A percentile compares a stretch with the other conserved stretches of the same genome.
phyloP scores from a whole-genome alignment of 2,888 invertebrate species.

The Mantis religiosa region DNA sequence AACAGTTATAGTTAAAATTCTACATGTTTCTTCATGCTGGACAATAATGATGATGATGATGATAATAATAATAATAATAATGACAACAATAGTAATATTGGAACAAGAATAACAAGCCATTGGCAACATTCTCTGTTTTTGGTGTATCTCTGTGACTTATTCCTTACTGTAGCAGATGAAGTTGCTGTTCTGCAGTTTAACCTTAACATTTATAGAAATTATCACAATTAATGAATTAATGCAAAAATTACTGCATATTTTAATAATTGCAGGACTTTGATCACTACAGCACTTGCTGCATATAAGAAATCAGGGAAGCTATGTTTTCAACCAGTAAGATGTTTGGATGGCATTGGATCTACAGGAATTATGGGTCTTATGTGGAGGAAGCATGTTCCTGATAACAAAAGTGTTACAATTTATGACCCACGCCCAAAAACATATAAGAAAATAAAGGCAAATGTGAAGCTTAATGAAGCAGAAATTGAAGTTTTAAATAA shows the following conservation, averaged over 20 bases:
- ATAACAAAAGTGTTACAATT: slow-evolving; percentile 32
- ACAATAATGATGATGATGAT: too few relatives aligned
- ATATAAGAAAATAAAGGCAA: slow-evolving; percentile 31
- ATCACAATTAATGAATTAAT: too few relatives aligned
- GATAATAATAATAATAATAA: too few relatives aligned
- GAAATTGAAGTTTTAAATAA: slow-evolving; percentile 31
- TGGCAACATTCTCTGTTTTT: too few relatives aligned
- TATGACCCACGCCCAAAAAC: slow-evolving; percentile 31
- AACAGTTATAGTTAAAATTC: too few relatives aligned
- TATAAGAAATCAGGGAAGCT: slow-evolving; percentile 32
- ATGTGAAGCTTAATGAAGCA: slow-evolving; percentile 32
- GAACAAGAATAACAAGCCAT: too few relatives aligned
- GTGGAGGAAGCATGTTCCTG: slow-evolving; percentile 32
- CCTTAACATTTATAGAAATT: neutral
- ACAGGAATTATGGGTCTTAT: slow-evolving; percentile 33
- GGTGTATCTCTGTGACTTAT: too few relatives aligned
- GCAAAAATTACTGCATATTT: neutral
- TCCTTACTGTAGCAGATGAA: too few relatives aligned
- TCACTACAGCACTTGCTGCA: slow-evolving; percentile 30
- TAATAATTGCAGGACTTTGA: slow-evolving; percentile 31
- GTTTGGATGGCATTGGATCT: slow-evolving; percentile 33
- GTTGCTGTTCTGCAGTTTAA: too few relatives aligned
- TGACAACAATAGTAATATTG: too few relatives aligned
- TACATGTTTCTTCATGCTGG: too few relatives aligned
- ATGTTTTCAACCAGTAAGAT: slow-evolving; percentile 32